phyloP scores from a whole-genome alignment of 2,113 vertebrate species.

The Macroglossus sobrinus region DNA sequence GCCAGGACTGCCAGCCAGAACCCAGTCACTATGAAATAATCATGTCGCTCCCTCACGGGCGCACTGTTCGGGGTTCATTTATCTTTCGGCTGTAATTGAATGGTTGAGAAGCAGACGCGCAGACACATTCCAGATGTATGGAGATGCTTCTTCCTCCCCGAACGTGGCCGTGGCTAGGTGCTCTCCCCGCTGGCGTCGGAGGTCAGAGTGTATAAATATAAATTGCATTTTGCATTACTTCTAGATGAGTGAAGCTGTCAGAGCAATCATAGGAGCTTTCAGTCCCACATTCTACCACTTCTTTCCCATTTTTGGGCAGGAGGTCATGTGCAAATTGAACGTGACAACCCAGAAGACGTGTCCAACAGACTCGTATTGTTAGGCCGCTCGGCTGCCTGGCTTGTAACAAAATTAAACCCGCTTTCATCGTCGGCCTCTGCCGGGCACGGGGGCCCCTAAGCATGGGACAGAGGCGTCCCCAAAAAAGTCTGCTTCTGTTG shows the following conservation, averaged over 20 bases:
- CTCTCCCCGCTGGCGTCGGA: slow-evolving; percentile 87
- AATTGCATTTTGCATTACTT: slow-evolving; percentile 99
- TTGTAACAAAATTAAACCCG: slow-evolving; percentile 88
- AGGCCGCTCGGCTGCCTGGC: slow-evolving; percentile 84
- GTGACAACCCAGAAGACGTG: slow-evolving; percentile 95
- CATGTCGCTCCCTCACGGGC: slow-evolving; percentile 81
- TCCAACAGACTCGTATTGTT: slow-evolving; percentile 94
- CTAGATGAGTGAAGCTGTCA: slow-evolving; percentile 99
- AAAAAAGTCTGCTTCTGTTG: slow-evolving; percentile 49
- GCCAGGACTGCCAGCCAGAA: slow-evolving; percentile 82
- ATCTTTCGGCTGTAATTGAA: slow-evolving; percentile 87
- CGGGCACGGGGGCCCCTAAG: slow-evolving; percentile 53
- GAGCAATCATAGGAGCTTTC: slow-evolving; percentile 97
- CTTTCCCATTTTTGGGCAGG: slow-evolving; percentile 92
- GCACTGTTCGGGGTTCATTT: slow-evolving; percentile 82
- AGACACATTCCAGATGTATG: slow-evolving; percentile 87
- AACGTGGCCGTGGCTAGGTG: slow-evolving; percentile 87
- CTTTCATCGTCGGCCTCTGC: slow-evolving; percentile 73
- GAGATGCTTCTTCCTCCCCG: slow-evolving; percentile 84
- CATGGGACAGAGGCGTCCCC: not conserved
- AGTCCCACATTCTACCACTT: slow-evolving; percentile 96
- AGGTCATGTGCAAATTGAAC: slow-evolving; percentile 99
- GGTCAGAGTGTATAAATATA: slow-evolving; percentile 98
- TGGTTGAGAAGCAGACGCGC: slow-evolving; percentile 84
- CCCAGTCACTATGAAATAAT: slow-evolving; percentile 84